Evolutionary conservation across 2,113 vertebrate genomes (phyloP).

Genomic region (Bufo bufo): DNA sequence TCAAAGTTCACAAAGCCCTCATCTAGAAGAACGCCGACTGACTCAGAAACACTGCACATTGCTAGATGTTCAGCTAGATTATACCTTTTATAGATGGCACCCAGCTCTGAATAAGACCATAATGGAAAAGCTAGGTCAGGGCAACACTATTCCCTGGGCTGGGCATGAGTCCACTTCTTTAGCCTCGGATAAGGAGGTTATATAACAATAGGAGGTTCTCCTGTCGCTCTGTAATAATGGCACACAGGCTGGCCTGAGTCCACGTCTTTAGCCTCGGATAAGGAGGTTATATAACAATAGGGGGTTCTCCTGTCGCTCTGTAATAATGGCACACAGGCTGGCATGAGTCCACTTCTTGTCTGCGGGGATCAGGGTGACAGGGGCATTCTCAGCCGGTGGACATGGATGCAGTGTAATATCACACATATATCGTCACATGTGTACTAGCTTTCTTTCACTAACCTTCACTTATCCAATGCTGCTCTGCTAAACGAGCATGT

Average conservation of each 20-base stretch:
- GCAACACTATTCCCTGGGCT: neutral
- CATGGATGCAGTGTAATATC: neutral
- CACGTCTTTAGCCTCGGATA: too few species aligned
- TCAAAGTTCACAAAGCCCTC: neutral
- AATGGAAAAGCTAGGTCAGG: neutral
- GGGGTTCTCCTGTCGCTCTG: slow-evolving; percentile 3
- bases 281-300: neutral
- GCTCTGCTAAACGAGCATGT: neutral
- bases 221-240: neutral
- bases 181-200: too few species aligned
- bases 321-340: neutral
- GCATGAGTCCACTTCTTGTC: too few species aligned
- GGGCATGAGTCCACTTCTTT: too few species aligned
- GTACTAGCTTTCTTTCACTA: neutral
- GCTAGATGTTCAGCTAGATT: neutral
- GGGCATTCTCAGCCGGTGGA: too few species aligned
- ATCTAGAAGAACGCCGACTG: neutral
- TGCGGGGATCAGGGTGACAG: neutral
- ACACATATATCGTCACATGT: too few species aligned
- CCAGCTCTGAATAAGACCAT: neutral
- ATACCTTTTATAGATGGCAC: neutral
- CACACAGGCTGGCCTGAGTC: neutral
- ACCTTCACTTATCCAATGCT: neutral
- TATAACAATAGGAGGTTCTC: neutral
- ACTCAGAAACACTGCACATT: neutral